A percentile compares a stretch with the other conserved stretches of the same genome.
These are phyloP conservation scores for Rhineura floridana DNA, from an alignment of 2,113 vertebrate species.

Conservation along the genomic window DNA sequence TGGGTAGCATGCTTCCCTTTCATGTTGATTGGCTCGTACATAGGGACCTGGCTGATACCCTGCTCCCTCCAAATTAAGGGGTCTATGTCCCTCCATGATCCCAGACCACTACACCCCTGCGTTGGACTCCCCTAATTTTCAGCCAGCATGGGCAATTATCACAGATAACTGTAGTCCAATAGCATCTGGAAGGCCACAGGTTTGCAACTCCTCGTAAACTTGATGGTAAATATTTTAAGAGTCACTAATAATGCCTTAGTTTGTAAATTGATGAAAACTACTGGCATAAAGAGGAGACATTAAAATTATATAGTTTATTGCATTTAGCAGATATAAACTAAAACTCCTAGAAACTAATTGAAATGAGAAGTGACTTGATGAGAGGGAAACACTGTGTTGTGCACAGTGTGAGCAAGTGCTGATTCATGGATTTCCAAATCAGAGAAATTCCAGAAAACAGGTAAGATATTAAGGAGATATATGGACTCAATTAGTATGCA, in stretches of 20 bases:
- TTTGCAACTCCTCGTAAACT: too few species aligned
- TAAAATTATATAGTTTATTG: background rate
- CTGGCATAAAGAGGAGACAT: background rate
- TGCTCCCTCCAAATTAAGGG: too few species aligned
- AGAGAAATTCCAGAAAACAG: conserved; percentile 48
- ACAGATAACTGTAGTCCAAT: too few species aligned
- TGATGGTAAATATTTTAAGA: background rate
- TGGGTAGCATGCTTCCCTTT: too few species aligned
- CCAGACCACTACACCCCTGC: too few species aligned
- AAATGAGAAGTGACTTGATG: background rate
- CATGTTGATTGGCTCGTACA: too few species aligned
- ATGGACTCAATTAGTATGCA: conserved; percentile 56
- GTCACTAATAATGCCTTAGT: background rate
- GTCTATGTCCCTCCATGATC: too few species aligned
- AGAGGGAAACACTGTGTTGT: background rate
- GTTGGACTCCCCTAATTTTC: too few species aligned
- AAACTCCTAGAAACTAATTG: background rate
- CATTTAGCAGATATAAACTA: conserved; percentile 19
- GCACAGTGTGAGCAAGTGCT: conserved; percentile 6
- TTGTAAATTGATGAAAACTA: conserved; percentile 13
- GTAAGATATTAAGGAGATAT: conserved; percentile 54
- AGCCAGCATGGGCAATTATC: too few species aligned
- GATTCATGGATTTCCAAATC: conserved; percentile 23
- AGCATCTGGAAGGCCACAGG: too few species aligned
- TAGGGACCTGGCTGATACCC: too few species aligned